These are phyloP conservation scores for Melanerpes formicivorus DNA, from an alignment of 2,113 vertebrate genomes.

Conservation along the genomic window DNA sequence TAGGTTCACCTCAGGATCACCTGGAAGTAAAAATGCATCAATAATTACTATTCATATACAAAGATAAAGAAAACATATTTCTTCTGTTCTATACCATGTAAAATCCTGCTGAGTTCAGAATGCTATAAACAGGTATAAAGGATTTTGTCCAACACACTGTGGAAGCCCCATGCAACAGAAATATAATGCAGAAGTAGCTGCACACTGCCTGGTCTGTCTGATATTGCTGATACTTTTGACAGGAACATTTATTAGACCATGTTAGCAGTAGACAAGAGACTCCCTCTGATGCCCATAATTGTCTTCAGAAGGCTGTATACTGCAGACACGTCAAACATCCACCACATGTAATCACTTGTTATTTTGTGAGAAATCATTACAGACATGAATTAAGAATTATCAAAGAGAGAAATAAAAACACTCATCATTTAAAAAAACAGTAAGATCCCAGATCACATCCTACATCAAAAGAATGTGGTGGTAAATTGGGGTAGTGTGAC, in stretches of 20 bases:
- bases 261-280: not conserved
- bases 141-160: not conserved
- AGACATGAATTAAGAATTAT: not conserved
- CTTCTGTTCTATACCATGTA: not conserved
- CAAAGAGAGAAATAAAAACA: not conserved
- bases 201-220: not conserved
- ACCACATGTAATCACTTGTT: not conserved
- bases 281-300: not conserved
- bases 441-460: not conserved
- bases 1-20: not conserved
- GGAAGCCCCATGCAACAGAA: not conserved
- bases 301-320: not conserved
- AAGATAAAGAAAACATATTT: not conserved
- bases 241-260: slow-evolving; percentile 13
- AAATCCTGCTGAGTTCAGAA: not conserved
- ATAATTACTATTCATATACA: not conserved
- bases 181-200: not conserved
- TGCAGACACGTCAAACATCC: not conserved
- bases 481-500: not conserved
- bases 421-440: not conserved
- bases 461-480: not conserved
- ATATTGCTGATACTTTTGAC: not conserved
- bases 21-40: not conserved
- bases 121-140: not conserved
- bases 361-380: not conserved